Percentiles rank a stretch among this genome's conserved stretches.
Conservation (phyloP, 30 jellyfish, hydroid and myxozoan genomes). For the Haliclystus octoradiatus region DNA sequence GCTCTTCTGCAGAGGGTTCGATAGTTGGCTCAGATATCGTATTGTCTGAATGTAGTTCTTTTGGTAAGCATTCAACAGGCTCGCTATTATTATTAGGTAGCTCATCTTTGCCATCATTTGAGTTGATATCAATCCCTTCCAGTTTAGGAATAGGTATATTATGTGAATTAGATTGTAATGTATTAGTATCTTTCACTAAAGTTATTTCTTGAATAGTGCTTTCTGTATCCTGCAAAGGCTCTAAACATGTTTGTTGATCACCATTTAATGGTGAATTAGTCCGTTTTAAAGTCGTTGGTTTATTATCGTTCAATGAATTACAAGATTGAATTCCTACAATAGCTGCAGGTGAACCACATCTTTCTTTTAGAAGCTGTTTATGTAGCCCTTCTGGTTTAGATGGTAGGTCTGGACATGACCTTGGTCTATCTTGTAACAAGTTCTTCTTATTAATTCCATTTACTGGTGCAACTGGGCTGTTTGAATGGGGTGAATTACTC, state of each 20-base stretch:
- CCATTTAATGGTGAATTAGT: neutral
- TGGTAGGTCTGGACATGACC: constrained; percentile 32
- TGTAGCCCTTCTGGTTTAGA: constrained; percentile 18
- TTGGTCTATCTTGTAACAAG: constrained; percentile 19
- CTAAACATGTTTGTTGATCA: neutral
- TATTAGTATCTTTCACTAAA: neutral
- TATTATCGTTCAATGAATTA: neutral
- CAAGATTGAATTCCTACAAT: neutral
- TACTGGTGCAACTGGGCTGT: constrained; percentile 27
- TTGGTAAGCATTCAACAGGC: neutral
- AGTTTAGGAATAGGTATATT: neutral
- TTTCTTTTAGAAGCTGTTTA: neutral
- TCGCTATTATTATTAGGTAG: neutral
- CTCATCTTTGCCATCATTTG: neutral
- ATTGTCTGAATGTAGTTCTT: neutral
- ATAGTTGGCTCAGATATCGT: neutral
- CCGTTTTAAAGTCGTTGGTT: neutral
- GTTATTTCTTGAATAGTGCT: neutral
- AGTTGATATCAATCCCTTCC: neutral
- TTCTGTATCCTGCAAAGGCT: neutral
- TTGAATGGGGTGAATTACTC: constrained; percentile 25
- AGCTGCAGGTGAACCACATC: neutral
- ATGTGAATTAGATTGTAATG: too few species aligned
- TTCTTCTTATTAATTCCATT: constrained; percentile 37
- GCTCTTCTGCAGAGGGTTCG: neutral